A percentile compares a stretch with the other conserved stretches of the same genome.
Evolutionary conservation across 2,888 invertebrate species (phyloP).

Genomic region (Metacarcinus magister): DNA sequence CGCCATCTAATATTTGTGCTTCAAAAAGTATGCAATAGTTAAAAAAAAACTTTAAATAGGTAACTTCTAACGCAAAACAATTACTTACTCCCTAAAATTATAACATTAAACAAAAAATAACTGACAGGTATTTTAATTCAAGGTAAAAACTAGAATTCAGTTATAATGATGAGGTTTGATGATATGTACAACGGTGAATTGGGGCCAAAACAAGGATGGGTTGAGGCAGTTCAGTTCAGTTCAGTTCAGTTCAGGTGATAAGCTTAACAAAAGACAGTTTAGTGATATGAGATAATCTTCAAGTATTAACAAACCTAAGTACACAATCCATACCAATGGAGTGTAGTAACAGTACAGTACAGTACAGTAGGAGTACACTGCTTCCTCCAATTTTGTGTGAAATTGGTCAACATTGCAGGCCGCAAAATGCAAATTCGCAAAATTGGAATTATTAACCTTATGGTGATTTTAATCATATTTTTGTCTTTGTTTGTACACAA

Average conservation of each 20-base stretch:
- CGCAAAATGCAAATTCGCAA: no score
- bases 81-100: neutral
- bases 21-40: neutral
- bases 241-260: neutral
- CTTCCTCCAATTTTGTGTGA: no score
- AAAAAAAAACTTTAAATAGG: neutral
- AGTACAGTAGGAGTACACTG: neutral
- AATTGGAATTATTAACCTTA: no score
- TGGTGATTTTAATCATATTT: no score
- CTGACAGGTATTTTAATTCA: neutral
- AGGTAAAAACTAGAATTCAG: neutral
- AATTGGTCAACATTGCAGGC: no score
- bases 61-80: neutral
- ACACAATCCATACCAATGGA: neutral
- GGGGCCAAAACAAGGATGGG: neutral
- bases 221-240: neutral
- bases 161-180: neutral
- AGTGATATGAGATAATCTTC: neutral
- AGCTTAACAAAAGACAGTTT: neutral
- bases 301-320: neutral
- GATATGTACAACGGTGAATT: neutral
- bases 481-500: no score
- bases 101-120: neutral
- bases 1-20: conserved; percentile 8
- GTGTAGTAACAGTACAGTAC: neutral